These are phyloP conservation scores for Chouioia cunea DNA, from an alignment of 2,888 invertebrate species.

Conservation along the genomic window DNA sequence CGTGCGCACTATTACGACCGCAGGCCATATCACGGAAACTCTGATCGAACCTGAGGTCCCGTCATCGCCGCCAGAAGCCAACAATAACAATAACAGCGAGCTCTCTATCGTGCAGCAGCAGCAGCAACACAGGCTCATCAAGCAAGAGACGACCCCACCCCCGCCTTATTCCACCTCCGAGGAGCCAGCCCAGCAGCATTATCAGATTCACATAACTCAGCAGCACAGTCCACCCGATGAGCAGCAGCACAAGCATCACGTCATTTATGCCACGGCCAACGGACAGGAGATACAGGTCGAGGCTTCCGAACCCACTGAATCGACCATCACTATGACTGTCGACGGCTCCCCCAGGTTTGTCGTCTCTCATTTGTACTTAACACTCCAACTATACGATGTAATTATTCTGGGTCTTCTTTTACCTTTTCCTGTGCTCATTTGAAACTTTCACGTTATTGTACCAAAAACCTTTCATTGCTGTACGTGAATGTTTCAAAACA, in stretches of 20 bases:
- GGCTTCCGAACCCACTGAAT: constrained; percentile 60
- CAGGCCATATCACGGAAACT: constrained; percentile 72
- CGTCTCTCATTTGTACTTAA: too few species aligned
- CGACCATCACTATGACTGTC: constrained; percentile 66
- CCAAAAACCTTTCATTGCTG: too few species aligned
- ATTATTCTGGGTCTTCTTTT: too few species aligned
- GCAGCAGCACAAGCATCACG: constrained; percentile 54
- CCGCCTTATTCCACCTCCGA: constrained; percentile 7
- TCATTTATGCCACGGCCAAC: constrained; percentile 60
- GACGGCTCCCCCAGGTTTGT: constrained; percentile 66
- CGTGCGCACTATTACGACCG: constrained; percentile 74
- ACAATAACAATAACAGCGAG: constrained; percentile 56
- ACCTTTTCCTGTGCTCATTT: too few species aligned
- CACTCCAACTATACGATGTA: too few species aligned
- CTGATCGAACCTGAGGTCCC: constrained; percentile 60
- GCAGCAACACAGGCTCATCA: constrained; percentile 48
- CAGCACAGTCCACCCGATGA: constrained; percentile 56
- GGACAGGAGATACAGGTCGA: constrained; percentile 58
- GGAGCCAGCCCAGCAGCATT: constrained; percentile 60
- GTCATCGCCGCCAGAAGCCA: constrained; percentile 52
- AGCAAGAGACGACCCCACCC: constrained; percentile 58
- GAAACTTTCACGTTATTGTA: too few species aligned
- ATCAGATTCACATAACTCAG: constrained; percentile 58
- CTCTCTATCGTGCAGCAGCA: constrained; percentile 31
- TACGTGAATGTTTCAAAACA: too few species aligned